phyloP scores from a whole-genome alignment of 2,113 vertebrate genomes.

The Symphodus melops region DNA sequence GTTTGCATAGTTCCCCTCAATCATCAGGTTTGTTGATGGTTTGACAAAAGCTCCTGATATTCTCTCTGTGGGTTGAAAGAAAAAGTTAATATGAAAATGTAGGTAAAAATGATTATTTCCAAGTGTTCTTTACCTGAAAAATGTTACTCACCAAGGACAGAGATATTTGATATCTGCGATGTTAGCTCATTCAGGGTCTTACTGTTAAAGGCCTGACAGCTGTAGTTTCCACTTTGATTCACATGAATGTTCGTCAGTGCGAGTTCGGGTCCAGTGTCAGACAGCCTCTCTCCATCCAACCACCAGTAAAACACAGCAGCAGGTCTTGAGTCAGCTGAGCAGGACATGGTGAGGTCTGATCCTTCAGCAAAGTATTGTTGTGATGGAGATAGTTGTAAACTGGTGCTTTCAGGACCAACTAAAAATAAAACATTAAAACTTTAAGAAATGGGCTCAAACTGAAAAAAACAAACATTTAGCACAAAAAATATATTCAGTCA shows the following conservation, averaged over 20 bases:
- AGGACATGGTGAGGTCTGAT: conserved; percentile 46
- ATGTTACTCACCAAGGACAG: conserved; percentile 54
- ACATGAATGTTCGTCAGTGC: conserved; percentile 55
- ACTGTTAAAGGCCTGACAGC: conserved; percentile 66
- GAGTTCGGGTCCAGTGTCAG: conserved; percentile 47
- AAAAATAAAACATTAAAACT: background rate
- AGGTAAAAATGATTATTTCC: too few relatives aligned
- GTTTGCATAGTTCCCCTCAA: conserved; percentile 30
- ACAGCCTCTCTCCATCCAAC: conserved; percentile 45
- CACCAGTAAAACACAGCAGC: conserved; percentile 54
- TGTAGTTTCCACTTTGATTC: conserved; percentile 68
- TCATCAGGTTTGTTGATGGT: background rate
- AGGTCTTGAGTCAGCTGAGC: conserved; percentile 66
- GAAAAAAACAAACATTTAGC: too few relatives aligned
- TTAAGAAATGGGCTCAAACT: too few relatives aligned
- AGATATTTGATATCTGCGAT: conserved; percentile 43
- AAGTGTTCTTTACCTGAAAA: too few relatives aligned
- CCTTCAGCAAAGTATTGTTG: conserved; percentile 36
- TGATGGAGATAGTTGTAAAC: conserved; percentile 13
- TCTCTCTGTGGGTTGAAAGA: conserved; percentile 41
- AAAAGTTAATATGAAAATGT: background rate
- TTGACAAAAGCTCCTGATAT: conserved; percentile 39
- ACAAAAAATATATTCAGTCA: too few relatives aligned
- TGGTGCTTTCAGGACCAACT: conserved; percentile 43
- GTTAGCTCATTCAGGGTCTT: conserved; percentile 50